phyloP scores from a whole-genome alignment of 2,113 vertebrate species.

The Chionis minor region DNA sequence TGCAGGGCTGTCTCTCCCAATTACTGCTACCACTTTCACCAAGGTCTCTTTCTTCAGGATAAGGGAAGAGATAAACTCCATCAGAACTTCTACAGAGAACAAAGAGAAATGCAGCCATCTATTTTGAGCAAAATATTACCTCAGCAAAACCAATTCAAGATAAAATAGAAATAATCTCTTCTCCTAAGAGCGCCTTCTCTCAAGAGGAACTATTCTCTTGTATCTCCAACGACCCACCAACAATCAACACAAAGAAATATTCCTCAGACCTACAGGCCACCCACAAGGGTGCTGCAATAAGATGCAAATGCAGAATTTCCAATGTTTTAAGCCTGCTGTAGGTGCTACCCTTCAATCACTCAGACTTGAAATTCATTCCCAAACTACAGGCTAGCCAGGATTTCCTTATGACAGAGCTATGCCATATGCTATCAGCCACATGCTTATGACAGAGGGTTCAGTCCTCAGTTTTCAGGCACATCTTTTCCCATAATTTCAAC shows the following conservation, averaged over 20 bases:
- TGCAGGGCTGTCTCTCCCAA: neutral
- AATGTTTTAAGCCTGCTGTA: neutral
- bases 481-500: neutral
- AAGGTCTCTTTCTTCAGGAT: neutral
- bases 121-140: neutral
- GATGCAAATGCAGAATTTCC: neutral
- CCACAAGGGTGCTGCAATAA: rapidly evolving
- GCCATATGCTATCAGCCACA: neutral
- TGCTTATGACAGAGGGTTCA: neutral
- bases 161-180: neutral
- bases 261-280: neutral
- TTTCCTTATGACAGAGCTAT: neutral
- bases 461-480: neutral
- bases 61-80: neutral
- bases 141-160: neutral
- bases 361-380: too few species aligned
- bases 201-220: neutral
- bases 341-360: neutral
- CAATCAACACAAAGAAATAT: neutral
- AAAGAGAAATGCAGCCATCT: neutral
- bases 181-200: neutral
- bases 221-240: neutral
- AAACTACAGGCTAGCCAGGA: neutral
- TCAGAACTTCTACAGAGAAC: neutral
- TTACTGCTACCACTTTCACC: neutral